phyloP scores from a whole-genome alignment of 2,888 invertebrate genomes.

The Pogonocherus hispidulus region DNA sequence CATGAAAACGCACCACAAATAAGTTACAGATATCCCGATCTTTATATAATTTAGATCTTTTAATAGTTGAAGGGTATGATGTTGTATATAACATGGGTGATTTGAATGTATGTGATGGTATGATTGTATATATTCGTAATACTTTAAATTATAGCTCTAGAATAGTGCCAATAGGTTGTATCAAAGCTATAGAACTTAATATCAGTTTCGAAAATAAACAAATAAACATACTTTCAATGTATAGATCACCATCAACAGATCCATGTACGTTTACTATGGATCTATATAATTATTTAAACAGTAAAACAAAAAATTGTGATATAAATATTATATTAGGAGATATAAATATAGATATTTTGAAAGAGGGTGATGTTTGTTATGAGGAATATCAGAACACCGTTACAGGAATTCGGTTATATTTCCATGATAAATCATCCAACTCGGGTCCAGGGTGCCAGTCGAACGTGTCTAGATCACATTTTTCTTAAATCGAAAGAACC shows the following conservation, averaged over 20 bases:
- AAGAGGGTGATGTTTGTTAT: too few relatives aligned
- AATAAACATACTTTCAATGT: too few relatives aligned
- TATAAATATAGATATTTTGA: too few relatives aligned
- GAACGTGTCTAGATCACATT: not conserved
- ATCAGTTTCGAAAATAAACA: not conserved
- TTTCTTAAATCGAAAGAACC: not conserved
- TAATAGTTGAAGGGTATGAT: not conserved
- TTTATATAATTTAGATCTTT: not conserved
- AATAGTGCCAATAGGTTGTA: not conserved
- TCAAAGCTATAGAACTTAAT: not conserved
- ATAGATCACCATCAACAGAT: too few relatives aligned
- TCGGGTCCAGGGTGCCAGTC: not conserved
- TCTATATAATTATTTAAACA: not conserved
- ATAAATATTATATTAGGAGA: not conserved
- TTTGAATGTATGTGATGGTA: not conserved
- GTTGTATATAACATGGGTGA: not conserved
- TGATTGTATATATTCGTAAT: not conserved
- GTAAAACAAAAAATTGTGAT: not conserved
- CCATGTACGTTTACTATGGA: not conserved
- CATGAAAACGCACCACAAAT: too few relatives aligned
- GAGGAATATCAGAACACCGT: too few relatives aligned
- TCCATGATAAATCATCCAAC: not conserved
- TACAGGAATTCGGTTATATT: too few relatives aligned
- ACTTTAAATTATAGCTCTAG: not conserved
- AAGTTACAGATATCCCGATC: too few relatives aligned